Evolutionary conservation across 2,888 invertebrate genomes (phyloP), one percentile per base, ranked within the genome.

Genomic region (Nomada goodeniana): DNA sequence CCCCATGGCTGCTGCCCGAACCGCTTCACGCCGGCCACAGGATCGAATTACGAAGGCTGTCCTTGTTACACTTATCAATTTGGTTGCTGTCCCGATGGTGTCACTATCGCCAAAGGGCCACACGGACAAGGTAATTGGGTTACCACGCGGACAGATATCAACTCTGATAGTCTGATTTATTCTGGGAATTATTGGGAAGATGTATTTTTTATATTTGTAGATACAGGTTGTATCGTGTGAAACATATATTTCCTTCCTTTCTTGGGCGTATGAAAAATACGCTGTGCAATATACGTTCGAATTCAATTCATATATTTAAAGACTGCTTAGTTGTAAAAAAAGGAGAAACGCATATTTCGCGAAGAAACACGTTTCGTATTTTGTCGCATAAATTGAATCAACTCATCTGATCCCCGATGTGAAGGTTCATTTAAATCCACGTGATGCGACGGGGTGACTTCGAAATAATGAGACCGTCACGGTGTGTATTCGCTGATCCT

Each of bases 1-100:
- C 92, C 95, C 44, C 95, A 96, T 90, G 98, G 98, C 10, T 98
- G 98, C 91, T 98, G 98, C 89, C 97, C 97, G 5, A 98, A 98
- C 93, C 96, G 96, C 92, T 95, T 96, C 91, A 96, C 97, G 18
- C 95, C 96, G 68, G 98, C 99, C 0, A 93, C 94, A 47, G 98
- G 98, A 13, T 96, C 97, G 0, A 96, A 97, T 85, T 96, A 95
- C 90, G 96, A 96, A 88, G 99, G 98, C 15, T 99, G 99, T 91
- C 95, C 95, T 0, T 98, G 98, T 91, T 95, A 96, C 91, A 97
- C 98, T 0, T 97, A 96, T 94, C 97, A 98, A 92, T 98, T 98
- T 92, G 98, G 98, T 2, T 98, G 98, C 91, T 98, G 98, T 90
- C 96, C 97, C 0, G 98, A 98, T 94, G 98, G 98, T 0, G 94